Evolutionary conservation across 2,888 invertebrate genomes (phyloP).

Genomic region (Microctonus brassicae): DNA sequence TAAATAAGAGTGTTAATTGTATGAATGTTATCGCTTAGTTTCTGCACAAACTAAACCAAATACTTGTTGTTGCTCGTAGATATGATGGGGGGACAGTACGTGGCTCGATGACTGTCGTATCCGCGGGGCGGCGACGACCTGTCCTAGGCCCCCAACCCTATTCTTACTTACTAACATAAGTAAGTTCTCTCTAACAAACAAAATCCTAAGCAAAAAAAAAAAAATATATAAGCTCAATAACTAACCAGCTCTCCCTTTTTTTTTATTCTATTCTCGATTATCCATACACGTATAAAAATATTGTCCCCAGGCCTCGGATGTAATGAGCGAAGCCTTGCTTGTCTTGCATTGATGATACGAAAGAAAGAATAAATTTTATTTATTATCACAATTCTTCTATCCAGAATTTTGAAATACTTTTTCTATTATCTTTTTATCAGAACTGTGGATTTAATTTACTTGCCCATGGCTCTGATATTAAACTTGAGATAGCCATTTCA

Average conservation of each 20-base stretch:
- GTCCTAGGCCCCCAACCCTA: conserved; percentile 70
- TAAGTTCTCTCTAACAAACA: conserved; percentile 70
- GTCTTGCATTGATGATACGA: conserved; percentile 49
- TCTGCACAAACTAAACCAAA: conserved; percentile 68
- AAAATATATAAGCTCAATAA: conserved; percentile 39
- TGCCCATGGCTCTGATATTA: conserved; percentile 53
- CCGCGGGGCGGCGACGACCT: conserved; percentile 73
- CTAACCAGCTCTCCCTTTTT: conserved; percentile 31
- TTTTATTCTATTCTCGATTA: conserved; percentile 20
- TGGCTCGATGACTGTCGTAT: conserved; percentile 76
- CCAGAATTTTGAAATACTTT: neutral
- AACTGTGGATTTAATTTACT: conserved; percentile 47
- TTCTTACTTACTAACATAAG: conserved; percentile 71
- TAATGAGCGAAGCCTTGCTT: conserved; percentile 66
- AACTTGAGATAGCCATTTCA: conserved; percentile 1
- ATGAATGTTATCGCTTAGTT: conserved; percentile 58
- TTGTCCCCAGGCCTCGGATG: conserved; percentile 61
- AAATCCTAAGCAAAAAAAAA: conserved; percentile 48
- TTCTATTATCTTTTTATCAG: conserved; percentile 24
- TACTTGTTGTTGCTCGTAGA: conserved; percentile 72
- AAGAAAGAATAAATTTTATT: neutral
- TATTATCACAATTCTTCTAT: neutral
- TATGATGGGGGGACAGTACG: conserved; percentile 74
- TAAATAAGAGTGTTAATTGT: conserved; percentile 39
- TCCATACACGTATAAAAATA: neutral